phyloP scores from a whole-genome alignment of 2,797 vertebrate genomes.

The Pseudochirops cupreus region DNA sequence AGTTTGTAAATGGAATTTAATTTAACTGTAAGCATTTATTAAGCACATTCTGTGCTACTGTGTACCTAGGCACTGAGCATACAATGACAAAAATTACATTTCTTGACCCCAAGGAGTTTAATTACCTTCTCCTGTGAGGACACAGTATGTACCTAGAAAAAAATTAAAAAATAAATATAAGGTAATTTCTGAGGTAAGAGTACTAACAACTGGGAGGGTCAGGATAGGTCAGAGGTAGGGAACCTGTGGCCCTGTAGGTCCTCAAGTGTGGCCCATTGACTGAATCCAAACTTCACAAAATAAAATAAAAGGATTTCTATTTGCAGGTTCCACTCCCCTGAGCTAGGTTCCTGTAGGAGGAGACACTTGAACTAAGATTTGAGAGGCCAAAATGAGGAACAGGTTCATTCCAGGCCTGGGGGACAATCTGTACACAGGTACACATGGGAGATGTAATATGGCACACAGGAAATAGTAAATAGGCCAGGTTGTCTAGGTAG shows the following conservation, averaged over 20 bases:
- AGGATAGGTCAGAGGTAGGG: no score
- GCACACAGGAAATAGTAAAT: neutral
- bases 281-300: no score
- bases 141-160: neutral
- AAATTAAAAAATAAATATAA: neutral
- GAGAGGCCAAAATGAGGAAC: neutral
- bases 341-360: neutral
- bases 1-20: no score
- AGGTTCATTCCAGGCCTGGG: neutral
- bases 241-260: no score
- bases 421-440: neutral
- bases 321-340: no score
- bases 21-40: neutral
- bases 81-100: neutral
- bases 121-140: neutral
- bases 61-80: neutral
- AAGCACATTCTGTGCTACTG: neutral
- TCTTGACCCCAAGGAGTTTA: neutral
- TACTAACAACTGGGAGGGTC: no score
- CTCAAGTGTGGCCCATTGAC: no score
- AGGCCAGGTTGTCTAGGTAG: neutral
- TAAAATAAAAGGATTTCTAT: no score
- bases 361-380: neutral
- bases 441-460: neutral
- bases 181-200: no score